phyloP scores from a whole-genome alignment of 2,888 invertebrate genomes.

The Carpatolechia fugitivella region DNA sequence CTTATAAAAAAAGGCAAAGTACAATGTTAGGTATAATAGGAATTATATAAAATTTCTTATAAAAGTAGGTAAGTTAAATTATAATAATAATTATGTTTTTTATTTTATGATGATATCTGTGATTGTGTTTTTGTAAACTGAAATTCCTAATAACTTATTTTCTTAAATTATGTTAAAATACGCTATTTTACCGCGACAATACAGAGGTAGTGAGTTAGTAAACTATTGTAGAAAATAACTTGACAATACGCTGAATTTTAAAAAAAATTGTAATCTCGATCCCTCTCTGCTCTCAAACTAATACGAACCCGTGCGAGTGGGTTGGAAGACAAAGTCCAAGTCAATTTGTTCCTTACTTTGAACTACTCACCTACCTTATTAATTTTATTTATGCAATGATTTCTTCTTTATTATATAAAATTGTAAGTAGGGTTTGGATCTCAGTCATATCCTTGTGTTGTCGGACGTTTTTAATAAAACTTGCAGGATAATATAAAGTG shows the following conservation, averaged over 20 bases:
- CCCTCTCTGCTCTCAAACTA: too few relatives aligned
- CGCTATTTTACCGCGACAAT: not conserved
- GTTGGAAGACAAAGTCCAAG: too few relatives aligned
- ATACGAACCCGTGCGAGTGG: too few relatives aligned
- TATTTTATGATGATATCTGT: not conserved
- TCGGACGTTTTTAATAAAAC: not conserved
- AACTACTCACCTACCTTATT: too few relatives aligned
- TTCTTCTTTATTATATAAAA: too few relatives aligned
- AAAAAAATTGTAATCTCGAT: too few relatives aligned
- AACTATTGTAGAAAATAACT: not conserved
- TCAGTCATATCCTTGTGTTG: not conserved
- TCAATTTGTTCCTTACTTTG: too few relatives aligned
- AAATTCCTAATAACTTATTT: not conserved
- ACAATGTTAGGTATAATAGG: constrained; percentile 29
- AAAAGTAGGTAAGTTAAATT: not conserved
- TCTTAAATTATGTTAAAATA: not conserved
- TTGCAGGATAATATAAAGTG: not conserved
- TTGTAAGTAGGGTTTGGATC: not conserved
- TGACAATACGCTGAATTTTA: too few relatives aligned
- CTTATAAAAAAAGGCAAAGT: constrained; percentile 22
- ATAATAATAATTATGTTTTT: not conserved
- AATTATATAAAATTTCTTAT: constrained; percentile 4
- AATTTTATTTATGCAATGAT: too few relatives aligned
- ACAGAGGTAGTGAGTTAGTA: not conserved
- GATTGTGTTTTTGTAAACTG: not conserved